Base-by-base conservation (phyloP, 2,888 invertebrate species). In the Limnephilus marmoratus region DNA sequence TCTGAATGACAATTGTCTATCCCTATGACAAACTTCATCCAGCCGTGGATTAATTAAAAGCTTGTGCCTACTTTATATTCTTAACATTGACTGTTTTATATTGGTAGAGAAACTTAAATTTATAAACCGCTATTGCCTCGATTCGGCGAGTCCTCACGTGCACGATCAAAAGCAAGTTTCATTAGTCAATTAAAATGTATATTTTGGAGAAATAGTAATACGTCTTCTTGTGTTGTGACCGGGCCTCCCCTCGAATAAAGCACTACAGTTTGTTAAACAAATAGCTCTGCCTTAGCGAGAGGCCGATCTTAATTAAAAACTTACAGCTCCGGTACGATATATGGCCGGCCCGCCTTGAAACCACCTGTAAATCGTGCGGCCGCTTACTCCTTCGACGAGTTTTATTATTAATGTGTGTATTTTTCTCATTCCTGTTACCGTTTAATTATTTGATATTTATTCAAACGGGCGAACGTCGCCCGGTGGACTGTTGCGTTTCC, bases 221-320 rank as follows among this genome's bases (percentile, higher is more conserved):
- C 24, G 41, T 81, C 86, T 91, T 81, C 37, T 53, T 68, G 53
- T 53, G 85, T 31, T 15, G 53, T 53, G 29, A 31, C 49, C 88
- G 41, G 86, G 89, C 81, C 90, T 88, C 91, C 89, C 87, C 85
- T 83, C 89, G 81, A 81, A 88, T 89, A 88, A 82, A 88, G 88
- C 49, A 85, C 92, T 81, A 85, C 92, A 93, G 90, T 93, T 93
- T 91, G 93, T 92, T 92, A 91, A 93, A 93, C 93, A 93, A 93
- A 93, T 93, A 93, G 93, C 91, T 90, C 85, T 81, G 93, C 85
- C 93, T 82, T 81, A 49, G 92, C 91, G 91, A 91, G 91, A 92
- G 93, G 92, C 93, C 92, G 93, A 90, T 93, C 93, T 93, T 93
- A 93, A 93, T 93, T 93, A 93, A 93, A 93, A 92, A 93, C 92